These are phyloP conservation scores for Prionailurus bengalensis DNA, from an alignment of 2,113 vertebrate species.

Conservation along the genomic window DNA sequence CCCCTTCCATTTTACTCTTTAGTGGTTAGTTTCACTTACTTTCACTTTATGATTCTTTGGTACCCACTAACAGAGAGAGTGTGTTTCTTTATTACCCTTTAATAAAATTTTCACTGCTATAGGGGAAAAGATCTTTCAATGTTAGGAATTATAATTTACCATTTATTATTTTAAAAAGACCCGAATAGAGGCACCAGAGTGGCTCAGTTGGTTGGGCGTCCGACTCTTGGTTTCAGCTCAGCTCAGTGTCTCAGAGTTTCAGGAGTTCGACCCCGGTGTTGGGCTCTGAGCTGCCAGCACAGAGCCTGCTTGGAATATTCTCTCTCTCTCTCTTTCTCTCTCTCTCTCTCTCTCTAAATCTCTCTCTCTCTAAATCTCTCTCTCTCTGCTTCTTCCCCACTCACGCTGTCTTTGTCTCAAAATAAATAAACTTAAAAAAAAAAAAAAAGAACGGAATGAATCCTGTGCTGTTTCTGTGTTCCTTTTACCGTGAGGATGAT, in stretches of 20 bases:
- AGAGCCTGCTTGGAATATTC: no score
- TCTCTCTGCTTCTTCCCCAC: no score
- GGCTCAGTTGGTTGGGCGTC: no score
- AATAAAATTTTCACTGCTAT: slow-evolving; percentile 23
- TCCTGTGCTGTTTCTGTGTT: background rate
- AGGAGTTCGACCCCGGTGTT: no score
- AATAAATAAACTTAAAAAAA: no score
- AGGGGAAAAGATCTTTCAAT: background rate
- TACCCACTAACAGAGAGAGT: background rate
- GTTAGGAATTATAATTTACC: background rate
- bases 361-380: no score
- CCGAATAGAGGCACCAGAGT: background rate
- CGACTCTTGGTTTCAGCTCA: no score
- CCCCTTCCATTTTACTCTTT: background rate
- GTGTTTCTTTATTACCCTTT: background rate
- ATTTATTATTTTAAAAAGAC: background rate
- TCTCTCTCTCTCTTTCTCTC: no score
- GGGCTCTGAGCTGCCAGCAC: no score
- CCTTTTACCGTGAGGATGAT: background rate
- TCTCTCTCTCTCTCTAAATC: no score
- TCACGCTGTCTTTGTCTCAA: no score
- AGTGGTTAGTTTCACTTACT: background rate
- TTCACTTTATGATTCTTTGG: background rate
- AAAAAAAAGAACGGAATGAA: background rate
- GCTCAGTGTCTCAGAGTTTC: no score